Conservation (phyloP, 2,797 vertebrate species). For the Oreochromis grahami region DNA sequence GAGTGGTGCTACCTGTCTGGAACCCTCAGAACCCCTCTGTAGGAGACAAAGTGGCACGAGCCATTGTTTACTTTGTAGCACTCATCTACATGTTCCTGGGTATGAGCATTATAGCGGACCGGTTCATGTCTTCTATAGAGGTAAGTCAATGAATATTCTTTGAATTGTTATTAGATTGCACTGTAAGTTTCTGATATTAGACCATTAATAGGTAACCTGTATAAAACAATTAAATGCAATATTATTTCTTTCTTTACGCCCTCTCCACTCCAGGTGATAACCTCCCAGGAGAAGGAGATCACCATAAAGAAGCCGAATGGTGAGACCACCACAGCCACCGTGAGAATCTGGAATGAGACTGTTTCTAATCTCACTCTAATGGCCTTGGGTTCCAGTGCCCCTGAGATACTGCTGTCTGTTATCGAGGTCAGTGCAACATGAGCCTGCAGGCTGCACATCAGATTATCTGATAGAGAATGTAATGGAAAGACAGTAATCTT, state of each 20-base stretch:
- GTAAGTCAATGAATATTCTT: constrained; percentile 9
- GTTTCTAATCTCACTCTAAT: constrained; percentile 86
- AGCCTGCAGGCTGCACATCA: constrained; percentile 39
- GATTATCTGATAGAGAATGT: background rate
- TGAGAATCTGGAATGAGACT: constrained; percentile 86
- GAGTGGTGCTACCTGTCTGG: constrained; percentile 82
- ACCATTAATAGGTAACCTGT: background rate
- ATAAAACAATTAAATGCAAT: background rate
- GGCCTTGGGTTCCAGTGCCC: constrained; percentile 84
- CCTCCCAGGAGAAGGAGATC: constrained; percentile 84
- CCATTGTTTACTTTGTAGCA: constrained; percentile 85
- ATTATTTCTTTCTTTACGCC: rapidly evolving
- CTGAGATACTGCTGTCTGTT: constrained; percentile 84
- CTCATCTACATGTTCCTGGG: constrained; percentile 87
- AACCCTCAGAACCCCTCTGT: constrained; percentile 84
- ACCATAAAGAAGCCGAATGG: constrained; percentile 81
- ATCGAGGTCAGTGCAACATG: constrained; percentile 70
- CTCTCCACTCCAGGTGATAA: constrained; percentile 73
- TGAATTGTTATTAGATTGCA: background rate
- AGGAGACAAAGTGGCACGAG: constrained; percentile 83
- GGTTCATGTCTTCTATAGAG: constrained; percentile 87
- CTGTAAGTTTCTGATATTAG: background rate
- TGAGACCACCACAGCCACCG: constrained; percentile 81
- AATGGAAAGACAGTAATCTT: background rate
- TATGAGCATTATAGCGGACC: constrained; percentile 86